phyloP scores from a whole-genome alignment of 2,113 vertebrate species.

The Phainopepla nitens region DNA sequence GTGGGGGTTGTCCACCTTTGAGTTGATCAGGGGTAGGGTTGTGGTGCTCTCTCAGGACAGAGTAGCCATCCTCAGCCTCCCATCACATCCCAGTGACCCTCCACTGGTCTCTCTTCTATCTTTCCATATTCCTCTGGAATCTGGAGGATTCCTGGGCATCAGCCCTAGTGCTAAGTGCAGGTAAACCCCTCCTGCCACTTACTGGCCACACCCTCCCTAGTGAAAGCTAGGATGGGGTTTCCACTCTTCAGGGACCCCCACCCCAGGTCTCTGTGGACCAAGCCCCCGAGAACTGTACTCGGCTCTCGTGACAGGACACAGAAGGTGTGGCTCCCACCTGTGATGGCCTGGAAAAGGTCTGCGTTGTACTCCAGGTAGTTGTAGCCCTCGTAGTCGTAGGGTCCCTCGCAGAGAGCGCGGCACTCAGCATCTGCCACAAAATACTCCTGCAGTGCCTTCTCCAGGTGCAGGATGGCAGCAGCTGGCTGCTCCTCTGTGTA shows the following conservation, averaged over 20 bases:
- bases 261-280: background rate
- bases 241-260: background rate
- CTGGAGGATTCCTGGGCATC: background rate
- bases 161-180: background rate
- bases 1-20: background rate
- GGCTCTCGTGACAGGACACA: background rate
- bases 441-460: constrained; percentile 80
- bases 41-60: background rate
- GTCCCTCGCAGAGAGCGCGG: constrained; percentile 86
- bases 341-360: constrained; percentile 90
- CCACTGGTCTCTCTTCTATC: background rate
- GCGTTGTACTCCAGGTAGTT: constrained; percentile 96
- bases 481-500: constrained; percentile 84
- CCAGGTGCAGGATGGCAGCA: constrained; percentile 79
- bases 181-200: background rate
- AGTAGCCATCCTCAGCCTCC: background rate
- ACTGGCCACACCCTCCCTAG: background rate
- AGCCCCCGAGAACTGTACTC: background rate
- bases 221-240: background rate
- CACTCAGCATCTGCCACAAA: constrained; percentile 81
- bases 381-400: constrained; percentile 91
- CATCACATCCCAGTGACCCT: background rate
- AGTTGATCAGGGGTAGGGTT: background rate
- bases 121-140: background rate
- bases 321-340: constrained; percentile 64